These are phyloP conservation scores for Ethmia dodecea DNA, from an alignment of 2,888 invertebrate genomes.

Conservation along the genomic window DNA sequence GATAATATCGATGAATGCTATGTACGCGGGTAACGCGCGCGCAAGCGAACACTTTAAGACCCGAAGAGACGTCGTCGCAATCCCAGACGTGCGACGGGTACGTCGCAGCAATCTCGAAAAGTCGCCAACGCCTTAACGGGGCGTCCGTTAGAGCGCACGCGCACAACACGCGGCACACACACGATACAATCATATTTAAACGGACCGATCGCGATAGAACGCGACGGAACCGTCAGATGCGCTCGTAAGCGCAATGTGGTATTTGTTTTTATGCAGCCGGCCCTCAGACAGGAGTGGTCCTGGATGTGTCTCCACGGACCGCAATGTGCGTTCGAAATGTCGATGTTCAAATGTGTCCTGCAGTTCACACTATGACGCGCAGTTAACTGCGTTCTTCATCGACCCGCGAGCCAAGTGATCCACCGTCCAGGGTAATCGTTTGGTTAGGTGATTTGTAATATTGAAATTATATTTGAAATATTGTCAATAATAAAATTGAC, in stretches of 20 bases:
- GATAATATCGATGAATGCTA: background rate
- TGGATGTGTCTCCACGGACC: slow-evolving; percentile 57
- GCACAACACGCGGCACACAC: background rate
- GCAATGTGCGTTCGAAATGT: slow-evolving; percentile 80
- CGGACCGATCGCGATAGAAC: slow-evolving; percentile 15
- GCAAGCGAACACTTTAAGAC: background rate
- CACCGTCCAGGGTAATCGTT: slow-evolving; percentile 63
- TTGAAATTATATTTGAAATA: no score
- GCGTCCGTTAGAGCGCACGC: background rate
- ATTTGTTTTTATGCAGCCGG: slow-evolving; percentile 29
- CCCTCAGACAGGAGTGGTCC: slow-evolving; percentile 71
- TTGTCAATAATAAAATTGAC: background rate
- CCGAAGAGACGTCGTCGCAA: background rate
- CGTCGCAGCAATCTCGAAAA: slow-evolving; percentile 2
- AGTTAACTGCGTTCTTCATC: slow-evolving; percentile 78
- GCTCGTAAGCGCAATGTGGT: slow-evolving; percentile 19
- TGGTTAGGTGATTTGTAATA: no score
- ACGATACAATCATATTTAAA: slow-evolving; percentile 16
- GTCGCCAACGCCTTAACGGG: background rate
- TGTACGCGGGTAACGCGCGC: slow-evolving; percentile 2
- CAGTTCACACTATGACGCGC: slow-evolving; percentile 64
- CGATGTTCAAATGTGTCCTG: slow-evolving; percentile 78
- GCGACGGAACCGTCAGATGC: slow-evolving; percentile 22
- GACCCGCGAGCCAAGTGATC: slow-evolving; percentile 79
- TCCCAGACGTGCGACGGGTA: background rate